Base-by-base conservation (phyloP, 2,113 vertebrate genomes). In the Baryphthengus martii region DNA sequence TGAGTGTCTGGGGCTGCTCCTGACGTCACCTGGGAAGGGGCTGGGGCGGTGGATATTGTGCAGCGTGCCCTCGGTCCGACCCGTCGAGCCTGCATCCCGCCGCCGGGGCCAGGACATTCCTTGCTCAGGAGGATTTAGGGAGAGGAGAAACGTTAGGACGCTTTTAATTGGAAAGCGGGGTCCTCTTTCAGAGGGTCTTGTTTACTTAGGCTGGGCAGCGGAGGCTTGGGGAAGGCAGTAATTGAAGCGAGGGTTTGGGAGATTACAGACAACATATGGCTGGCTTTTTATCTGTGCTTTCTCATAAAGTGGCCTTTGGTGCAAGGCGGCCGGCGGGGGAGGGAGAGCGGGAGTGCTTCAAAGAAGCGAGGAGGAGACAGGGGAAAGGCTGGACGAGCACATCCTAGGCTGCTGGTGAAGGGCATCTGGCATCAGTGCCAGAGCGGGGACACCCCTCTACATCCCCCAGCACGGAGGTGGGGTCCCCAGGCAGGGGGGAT, bases 191-290 rank as follows among this genome's bases (percentile, higher is more conserved):
- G 97, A 96, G 95, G 79, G 91, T 95, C 93, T 97, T 98, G 98
- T 98, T 98, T 98, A 98, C 98, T 97, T 95, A 98, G 98, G 97
- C 97, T 95, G 78, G 94, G 95, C 87, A 33, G 93, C 52, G 21
- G 95, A 96, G 97, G 87, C 97, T 97, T 91, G 42, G 96, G 97
- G 97, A 97, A 98, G 97, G 97, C 97, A 97, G 97, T 98, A 97
- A 98, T 98, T 98, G 98, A 98, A 98, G 97, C 58, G 85, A 94
- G 96, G 97, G 98, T 97, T 98, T 98, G 98, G 97, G 97, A 98
- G 98, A 98, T 98, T 98, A 98, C 71, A 94, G 97, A 88, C 95
- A 97, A 97, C 98, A 98, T 98, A 98, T 98, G 98, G 98, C 97
- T 97, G 68, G 93, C 98, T 97, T 97, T 98, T 98, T 98, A 98